A percentile compares a stretch with the other conserved stretches of the same genome.
Evolutionary conservation across 1,140 invertebrate genomes (phyloP).

Genomic region (Cecropterus lyciades): DNA sequence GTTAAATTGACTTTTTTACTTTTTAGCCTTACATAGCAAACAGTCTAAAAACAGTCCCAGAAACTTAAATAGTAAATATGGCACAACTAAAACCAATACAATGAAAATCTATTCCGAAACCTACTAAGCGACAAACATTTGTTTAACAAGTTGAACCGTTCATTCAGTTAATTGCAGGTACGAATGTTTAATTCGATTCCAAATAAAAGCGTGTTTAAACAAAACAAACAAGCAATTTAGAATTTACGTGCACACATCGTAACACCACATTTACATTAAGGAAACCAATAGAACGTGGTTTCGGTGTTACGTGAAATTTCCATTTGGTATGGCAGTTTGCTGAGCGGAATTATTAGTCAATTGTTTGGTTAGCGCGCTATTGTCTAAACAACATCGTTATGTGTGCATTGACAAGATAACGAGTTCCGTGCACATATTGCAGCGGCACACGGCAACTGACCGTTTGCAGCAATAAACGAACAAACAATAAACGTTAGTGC

Average conservation of each 20-base stretch:
- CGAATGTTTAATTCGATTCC: conserved; percentile 46
- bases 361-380: conserved; percentile 66
- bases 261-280: conserved; percentile 68
- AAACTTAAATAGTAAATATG: too few relatives aligned
- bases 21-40: too few relatives aligned
- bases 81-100: too few relatives aligned
- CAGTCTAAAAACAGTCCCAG: too few relatives aligned
- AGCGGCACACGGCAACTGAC: conserved; percentile 26
- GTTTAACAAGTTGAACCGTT: conserved; percentile 18
- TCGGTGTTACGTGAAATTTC: conserved; percentile 62
- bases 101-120: too few relatives aligned
- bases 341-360: conserved; percentile 72
- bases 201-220: conserved; percentile 50
- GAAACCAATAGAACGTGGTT: conserved; percentile 56
- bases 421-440: conserved; percentile 49
- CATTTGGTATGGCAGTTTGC: conserved; percentile 69
- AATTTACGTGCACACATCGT: conserved; percentile 47
- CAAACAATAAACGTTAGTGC: conserved; percentile 7
- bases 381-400: conserved; percentile 61
- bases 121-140: conserved; percentile 4
- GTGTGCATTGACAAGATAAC: conserved; percentile 60
- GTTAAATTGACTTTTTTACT: too few relatives aligned
- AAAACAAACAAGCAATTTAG: conserved; percentile 52
- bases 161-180: conserved; percentile 44
- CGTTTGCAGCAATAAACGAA: conserved; percentile 16